Base-by-base conservation (phyloP, 2,113 vertebrate genomes). In the Gymnobelideus leadbeateri region DNA sequence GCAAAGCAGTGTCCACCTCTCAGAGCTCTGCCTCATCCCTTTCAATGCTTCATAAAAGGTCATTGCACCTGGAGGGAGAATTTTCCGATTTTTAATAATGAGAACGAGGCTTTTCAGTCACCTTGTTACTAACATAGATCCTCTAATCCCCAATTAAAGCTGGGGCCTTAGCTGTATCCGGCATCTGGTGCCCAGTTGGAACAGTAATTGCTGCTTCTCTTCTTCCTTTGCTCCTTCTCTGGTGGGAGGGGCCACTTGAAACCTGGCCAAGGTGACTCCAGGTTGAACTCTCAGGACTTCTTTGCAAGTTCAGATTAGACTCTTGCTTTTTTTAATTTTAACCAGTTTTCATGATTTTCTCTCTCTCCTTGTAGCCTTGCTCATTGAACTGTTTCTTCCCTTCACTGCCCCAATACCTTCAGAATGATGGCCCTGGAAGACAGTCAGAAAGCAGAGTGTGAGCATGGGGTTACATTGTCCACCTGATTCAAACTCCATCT, bases 21-120 rank as follows among this genome's bases (percentile, higher is more conserved):
- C 49, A 52, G 89, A 54, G 77, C 19, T 9, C 50, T 49, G 55
- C 10, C 46, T 90, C 54, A 25, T 47, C 96, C 94, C 14, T 8
- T 95, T 91, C 94, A 89, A 96, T 43, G 68, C 52, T 92, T 96
- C 84, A 47, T 49, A 91, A 95, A 97, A 98, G 92, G 92, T 96
- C 96, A 95, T 2, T 61, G 47, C 89, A 95, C 92, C 92, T 96
- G 93, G 84, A 37, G 10, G n/a, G 94, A 95, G 97, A 96, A 97
- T 98, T 95, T 97, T 98, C 96, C 96, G 96, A 96, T 91, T 96
- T 95, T 96, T 97, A 97, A 98, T 97, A 91, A 98, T 68, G 89
- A 47, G 89, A 53, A 84, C 0, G 12, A 96, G 91, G 51, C 53
- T 31, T 46, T 91, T 43, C 52, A 92, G 68, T 14, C 89, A 95